These are phyloP conservation scores for Hemicordylus capensis DNA, from an alignment of 2,113 vertebrate genomes.

Conservation along the genomic window DNA sequence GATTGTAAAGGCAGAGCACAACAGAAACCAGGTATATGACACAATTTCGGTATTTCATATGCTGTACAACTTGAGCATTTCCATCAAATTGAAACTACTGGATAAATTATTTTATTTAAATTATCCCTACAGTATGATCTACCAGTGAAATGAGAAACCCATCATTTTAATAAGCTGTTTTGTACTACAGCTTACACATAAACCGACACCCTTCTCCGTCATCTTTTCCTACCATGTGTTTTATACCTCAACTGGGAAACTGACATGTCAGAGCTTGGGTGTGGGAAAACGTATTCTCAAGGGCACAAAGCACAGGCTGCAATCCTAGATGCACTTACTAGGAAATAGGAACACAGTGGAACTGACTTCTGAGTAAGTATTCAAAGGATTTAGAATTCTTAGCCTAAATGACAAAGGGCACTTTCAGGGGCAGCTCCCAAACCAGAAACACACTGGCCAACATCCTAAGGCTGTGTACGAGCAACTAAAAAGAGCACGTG, in stretches of 20 bases:
- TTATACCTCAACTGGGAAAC: background rate
- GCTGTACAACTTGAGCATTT: background rate
- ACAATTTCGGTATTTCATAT: background rate
- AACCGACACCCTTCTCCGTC: background rate
- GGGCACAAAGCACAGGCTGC: no score
- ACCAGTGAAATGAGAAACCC: background rate
- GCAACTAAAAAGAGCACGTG: no score
- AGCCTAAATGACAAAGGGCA: background rate
- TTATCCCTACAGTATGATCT: background rate
- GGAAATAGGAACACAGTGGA: background rate
- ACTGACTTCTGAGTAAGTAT: background rate
- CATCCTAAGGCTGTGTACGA: no score
- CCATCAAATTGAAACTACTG: accelerated
- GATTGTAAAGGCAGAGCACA: background rate
- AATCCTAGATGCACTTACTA: background rate
- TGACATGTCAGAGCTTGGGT: background rate
- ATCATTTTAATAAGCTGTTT: background rate
- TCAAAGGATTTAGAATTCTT: no score
- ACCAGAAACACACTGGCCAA: background rate
- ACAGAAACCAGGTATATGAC: accelerated
- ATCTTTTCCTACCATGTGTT: background rate
- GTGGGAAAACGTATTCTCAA: background rate
- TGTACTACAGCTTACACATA: background rate
- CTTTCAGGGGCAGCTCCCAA: background rate
- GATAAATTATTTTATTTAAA: background rate